Evolutionary conservation across 2,888 invertebrate genomes (phyloP).

Genomic region (Tenthredo notha): DNA sequence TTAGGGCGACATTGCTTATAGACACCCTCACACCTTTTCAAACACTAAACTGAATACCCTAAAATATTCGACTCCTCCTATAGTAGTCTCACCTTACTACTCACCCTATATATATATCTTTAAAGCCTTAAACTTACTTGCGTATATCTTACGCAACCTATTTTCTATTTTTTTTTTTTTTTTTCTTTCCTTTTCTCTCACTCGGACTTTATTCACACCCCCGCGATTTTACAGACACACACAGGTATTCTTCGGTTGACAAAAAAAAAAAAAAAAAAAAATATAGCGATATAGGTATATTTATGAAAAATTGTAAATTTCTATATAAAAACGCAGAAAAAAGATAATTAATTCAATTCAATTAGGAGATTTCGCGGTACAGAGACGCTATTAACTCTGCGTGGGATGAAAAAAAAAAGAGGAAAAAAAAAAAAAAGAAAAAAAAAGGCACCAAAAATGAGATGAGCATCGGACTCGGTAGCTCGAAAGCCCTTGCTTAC

Average conservation of each 20-base stretch:
- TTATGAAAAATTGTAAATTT: too few species aligned
- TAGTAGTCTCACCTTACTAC: background rate
- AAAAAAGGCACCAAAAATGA: conserved; percentile 9
- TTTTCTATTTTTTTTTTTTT: background rate
- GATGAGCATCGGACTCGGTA: conserved; percentile 33
- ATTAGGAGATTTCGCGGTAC: too few species aligned
- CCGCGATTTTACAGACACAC: background rate
- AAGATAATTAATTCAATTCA: background rate
- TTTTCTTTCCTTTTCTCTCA: background rate
- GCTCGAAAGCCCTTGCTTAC: conserved; percentile 41
- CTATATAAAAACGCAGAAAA: too few species aligned
- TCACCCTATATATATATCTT: background rate
- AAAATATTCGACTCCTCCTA: background rate
- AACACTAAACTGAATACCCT: conserved; percentile 3
- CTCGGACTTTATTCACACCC: background rate
- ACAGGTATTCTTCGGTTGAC: background rate
- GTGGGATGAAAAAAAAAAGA: background rate
- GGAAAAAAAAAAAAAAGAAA: background rate
- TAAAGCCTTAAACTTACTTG: background rate
- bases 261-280: too few species aligned
- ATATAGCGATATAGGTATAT: too few species aligned
- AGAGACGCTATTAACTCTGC: too few species aligned
- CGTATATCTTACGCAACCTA: conserved; percentile 13
- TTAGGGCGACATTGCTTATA: background rate
- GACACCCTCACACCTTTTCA: conserved; percentile 52